Conservation (phyloP, 2,797 vertebrate genomes). For the Aplochiton taeniatus region DNA sequence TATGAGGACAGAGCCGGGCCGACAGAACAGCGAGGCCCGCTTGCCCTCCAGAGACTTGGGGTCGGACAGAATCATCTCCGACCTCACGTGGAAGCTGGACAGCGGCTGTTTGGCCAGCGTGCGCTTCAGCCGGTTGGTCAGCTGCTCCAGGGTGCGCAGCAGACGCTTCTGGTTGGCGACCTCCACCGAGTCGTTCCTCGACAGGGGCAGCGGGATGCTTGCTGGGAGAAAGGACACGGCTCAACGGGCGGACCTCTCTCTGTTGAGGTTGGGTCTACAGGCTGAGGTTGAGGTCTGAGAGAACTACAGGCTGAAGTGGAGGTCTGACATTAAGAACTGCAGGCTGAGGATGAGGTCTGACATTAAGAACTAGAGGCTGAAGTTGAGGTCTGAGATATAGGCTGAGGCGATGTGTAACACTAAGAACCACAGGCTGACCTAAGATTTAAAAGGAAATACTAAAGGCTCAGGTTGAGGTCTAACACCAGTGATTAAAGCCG, state of each 20-base stretch:
- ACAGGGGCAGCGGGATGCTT: conserved; percentile 91
- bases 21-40: conserved; percentile 88
- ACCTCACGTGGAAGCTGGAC: conserved; percentile 89
- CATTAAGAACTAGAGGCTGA: too few relatives aligned
- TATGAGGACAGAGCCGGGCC: conserved; percentile 91
- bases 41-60: conserved; percentile 90
- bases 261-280: too few relatives aligned
- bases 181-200: conserved; percentile 92
- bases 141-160: conserved; percentile 87
- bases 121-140: conserved; percentile 91
- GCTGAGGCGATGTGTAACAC: too few relatives aligned
- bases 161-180: conserved; percentile 91
- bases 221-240: conserved; percentile 81
- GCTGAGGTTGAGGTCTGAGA: too few relatives aligned
- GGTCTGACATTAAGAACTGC: too few relatives aligned
- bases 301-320: too few relatives aligned
- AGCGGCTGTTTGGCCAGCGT: conserved; percentile 90
- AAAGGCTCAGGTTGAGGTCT: too few relatives aligned
- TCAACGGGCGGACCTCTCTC: conserved; percentile 31
- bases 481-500: too few relatives aligned
- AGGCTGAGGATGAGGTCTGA: too few relatives aligned
- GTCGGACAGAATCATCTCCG: conserved; percentile 90
- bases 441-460: too few relatives aligned
- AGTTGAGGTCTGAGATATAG: too few relatives aligned
- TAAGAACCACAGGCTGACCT: too few relatives aligned